Evolutionary conservation across 2,797 vertebrate species (phyloP).

Genomic region (Picus viridis): DNA sequence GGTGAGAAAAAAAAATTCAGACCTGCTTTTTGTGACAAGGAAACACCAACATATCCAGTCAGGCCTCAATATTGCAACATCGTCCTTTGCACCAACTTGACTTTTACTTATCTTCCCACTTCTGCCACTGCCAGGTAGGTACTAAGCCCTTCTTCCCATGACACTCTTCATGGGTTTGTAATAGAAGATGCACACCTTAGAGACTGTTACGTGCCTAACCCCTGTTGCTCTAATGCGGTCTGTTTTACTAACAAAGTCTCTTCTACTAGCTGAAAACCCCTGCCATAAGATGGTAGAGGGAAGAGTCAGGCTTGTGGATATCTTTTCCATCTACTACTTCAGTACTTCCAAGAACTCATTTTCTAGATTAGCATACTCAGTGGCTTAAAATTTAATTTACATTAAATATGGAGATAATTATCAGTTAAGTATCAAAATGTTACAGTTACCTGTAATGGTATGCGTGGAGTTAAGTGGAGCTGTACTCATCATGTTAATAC

Average conservation of each 20-base stretch:
- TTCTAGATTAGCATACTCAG: background rate
- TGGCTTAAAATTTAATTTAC: background rate
- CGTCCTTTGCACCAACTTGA: background rate
- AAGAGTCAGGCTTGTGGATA: background rate
- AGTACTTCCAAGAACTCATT: background rate
- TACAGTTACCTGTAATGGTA: constrained; percentile 88
- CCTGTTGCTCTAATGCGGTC: background rate
- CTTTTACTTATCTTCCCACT: background rate
- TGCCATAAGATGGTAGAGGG: background rate
- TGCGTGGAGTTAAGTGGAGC: constrained; percentile 89
- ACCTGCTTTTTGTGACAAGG: background rate
- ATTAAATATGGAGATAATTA: background rate
- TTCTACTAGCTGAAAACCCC: background rate
- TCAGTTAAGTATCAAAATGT: background rate
- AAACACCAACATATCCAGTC: background rate
- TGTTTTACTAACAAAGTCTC: background rate
- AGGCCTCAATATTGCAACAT: background rate
- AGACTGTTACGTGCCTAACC: background rate
- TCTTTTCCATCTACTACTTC: background rate
- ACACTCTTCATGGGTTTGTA: background rate
- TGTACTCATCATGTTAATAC: constrained; percentile 93
- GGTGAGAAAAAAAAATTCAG: background rate
- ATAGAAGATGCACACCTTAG: background rate
- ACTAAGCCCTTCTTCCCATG: background rate
- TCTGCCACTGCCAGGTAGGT: background rate